phyloP scores from a whole-genome alignment of 2,888 invertebrate genomes.

The Horisme vitalbata region DNA sequence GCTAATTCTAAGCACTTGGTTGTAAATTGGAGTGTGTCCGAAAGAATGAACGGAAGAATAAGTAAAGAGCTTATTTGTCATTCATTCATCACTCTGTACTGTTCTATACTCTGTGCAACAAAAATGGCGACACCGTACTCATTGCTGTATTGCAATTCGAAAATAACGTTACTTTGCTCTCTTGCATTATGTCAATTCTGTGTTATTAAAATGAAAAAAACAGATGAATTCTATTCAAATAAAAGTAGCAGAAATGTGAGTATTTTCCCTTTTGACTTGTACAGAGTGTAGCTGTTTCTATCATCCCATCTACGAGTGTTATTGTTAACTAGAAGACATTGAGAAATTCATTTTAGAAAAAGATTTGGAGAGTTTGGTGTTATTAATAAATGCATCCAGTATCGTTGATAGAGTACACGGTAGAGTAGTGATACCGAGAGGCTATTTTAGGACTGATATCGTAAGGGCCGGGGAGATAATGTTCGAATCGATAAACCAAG shows the following conservation, averaged over 20 bases:
- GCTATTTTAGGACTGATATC: conserved; percentile 32
- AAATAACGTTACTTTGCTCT: too few relatives aligned
- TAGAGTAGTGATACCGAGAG: conserved; percentile 23
- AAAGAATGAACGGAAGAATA: conserved; percentile 19
- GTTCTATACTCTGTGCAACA: conserved; percentile 6
- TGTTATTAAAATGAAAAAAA: too few relatives aligned
- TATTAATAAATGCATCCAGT: conserved; percentile 13
- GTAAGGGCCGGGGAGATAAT: conserved; percentile 15
- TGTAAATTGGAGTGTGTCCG: conserved; percentile 16
- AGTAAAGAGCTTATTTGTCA: conserved; percentile 22
- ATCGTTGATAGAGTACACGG: conserved; percentile 21
- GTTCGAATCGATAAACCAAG: conserved; percentile 1
- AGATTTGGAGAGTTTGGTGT: too few relatives aligned
- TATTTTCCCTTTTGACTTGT: conserved; percentile 5
- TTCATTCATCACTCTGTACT: conserved; percentile 9
- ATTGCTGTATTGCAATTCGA: too few relatives aligned
- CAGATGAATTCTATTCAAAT: too few relatives aligned
- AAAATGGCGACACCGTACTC: not conserved
- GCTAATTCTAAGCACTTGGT: conserved; percentile 32
- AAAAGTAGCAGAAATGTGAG: too few relatives aligned
- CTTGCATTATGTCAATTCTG: too few relatives aligned
- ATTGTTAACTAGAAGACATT: too few relatives aligned
- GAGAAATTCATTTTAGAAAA: too few relatives aligned
- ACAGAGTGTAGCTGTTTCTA: not conserved
- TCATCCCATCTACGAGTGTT: not conserved